A percentile compares a stretch with the other conserved stretches of the same genome.
Evolutionary conservation across 2,797 vertebrate genomes (phyloP).

Genomic region (Echeneis naucrates): DNA sequence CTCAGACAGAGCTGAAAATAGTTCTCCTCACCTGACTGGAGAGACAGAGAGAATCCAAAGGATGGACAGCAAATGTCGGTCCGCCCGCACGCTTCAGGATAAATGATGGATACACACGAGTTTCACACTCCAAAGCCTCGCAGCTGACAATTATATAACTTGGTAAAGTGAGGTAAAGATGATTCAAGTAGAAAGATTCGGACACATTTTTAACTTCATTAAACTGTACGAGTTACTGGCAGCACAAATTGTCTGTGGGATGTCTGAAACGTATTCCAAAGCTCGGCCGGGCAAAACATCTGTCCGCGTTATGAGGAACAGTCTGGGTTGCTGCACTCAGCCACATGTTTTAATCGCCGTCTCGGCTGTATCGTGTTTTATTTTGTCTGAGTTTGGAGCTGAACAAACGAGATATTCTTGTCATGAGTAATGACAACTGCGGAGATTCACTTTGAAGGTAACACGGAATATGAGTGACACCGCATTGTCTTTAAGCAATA

Average conservation of each 20-base stretch:
- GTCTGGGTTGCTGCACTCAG: not conserved
- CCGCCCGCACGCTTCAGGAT: constrained; percentile 63
- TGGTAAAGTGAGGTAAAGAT: constrained; percentile 51
- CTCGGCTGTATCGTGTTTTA: constrained; percentile 14
- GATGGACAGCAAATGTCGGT: constrained; percentile 71
- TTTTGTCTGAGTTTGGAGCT: constrained; percentile 6
- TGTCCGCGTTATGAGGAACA: constrained; percentile 28
- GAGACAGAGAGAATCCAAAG: constrained; percentile 66
- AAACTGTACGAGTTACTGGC: constrained; percentile 50
- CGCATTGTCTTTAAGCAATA: constrained; percentile 10
- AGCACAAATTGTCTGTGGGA: constrained; percentile 40
- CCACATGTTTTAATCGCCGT: constrained; percentile 13
- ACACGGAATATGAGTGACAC: constrained; percentile 12
- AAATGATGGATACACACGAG: constrained; percentile 71
- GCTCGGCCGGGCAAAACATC: constrained; percentile 36
- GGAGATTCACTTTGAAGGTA: constrained; percentile 22
- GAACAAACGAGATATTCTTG: constrained; percentile 11
- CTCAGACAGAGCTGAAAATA: constrained; percentile 76
- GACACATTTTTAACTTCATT: constrained; percentile 58
- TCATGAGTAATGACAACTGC: constrained; percentile 10
- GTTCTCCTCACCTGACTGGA: constrained; percentile 73
- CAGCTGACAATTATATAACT: constrained; percentile 71
- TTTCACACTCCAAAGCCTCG: constrained; percentile 66
- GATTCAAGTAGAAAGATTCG: constrained; percentile 52
- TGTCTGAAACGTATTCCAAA: constrained; percentile 47